Evolutionary conservation across 2,888 invertebrate genomes (phyloP).

Genomic region (Drosophila paramelanica): DNA sequence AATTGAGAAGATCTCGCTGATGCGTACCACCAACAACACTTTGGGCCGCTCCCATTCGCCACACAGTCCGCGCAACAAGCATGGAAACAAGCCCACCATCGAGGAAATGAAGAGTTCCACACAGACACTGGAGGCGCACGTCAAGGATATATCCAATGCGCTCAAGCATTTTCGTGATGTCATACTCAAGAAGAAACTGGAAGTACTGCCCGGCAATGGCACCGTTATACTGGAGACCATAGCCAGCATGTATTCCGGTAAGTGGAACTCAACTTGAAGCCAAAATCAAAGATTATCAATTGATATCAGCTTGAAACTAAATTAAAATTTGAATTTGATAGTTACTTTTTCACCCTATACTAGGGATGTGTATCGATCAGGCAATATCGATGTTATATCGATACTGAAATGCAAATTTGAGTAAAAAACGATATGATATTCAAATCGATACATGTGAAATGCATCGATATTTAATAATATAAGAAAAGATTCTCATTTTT

Average conservation of each 20-base stretch:
- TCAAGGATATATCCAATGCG: conserved; percentile 90
- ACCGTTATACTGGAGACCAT: conserved; percentile 97
- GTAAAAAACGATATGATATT: too few relatives aligned
- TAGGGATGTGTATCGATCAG: too few relatives aligned
- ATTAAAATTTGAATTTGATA: too few relatives aligned
- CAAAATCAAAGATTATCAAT: too few relatives aligned
- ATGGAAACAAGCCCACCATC: conserved; percentile 83
- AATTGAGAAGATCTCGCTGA: conserved; percentile 94
- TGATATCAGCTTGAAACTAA: too few relatives aligned
- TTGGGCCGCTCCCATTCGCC: conserved; percentile 88
- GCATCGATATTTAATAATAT: too few relatives aligned
- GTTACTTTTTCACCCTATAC: too few relatives aligned
- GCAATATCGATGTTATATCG: too few relatives aligned
- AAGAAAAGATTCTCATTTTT: too few relatives aligned
- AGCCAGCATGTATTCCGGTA: conserved; percentile 92
- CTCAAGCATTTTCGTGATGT: conserved; percentile 96
- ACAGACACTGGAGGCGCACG: conserved; percentile 90
- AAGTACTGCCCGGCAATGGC: conserved; percentile 97
- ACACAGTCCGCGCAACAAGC: conserved; percentile 87
- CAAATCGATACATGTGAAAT: too few relatives aligned
- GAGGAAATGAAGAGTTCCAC: conserved; percentile 88
- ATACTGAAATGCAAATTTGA: too few relatives aligned
- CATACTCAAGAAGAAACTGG: conserved; percentile 94
- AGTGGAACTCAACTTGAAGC: conserved; percentile 8
- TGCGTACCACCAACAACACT: conserved; percentile 90